Evolutionary conservation across 2,797 vertebrate species (phyloP).

Genomic region (Pantherophis vulpinus): DNA sequence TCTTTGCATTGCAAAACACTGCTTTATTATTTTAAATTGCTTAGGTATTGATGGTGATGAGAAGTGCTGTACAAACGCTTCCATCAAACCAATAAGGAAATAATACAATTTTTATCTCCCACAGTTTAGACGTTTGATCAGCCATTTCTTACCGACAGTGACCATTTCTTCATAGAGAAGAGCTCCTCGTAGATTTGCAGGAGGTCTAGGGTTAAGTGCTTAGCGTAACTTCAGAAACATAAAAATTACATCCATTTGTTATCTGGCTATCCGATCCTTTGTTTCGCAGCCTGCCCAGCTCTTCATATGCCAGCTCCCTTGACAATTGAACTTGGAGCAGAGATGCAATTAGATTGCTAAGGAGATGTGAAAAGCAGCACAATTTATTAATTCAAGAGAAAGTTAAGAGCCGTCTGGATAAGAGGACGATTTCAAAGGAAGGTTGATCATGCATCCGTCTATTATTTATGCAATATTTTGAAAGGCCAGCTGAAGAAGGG

Average conservation of each 20-base stretch:
- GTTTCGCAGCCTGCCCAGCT: not conserved
- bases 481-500: not conserved
- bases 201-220: not conserved
- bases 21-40: not conserved
- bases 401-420: not conserved
- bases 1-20: not conserved
- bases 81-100: not conserved
- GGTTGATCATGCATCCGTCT: not conserved
- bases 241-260: not conserved
- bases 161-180: not conserved
- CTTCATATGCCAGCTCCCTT: not conserved
- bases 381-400: constrained; percentile 16
- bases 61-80: not conserved
- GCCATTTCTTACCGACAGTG: not conserved
- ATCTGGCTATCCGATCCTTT: not conserved
- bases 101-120: not conserved
- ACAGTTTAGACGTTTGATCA: not conserved
- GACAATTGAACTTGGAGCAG: not conserved
- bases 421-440: not conserved
- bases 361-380: not conserved
- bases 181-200: not conserved
- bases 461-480: not conserved
- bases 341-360: not conserved
- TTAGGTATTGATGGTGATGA: not conserved
- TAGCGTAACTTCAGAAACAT: not conserved